These are phyloP conservation scores for Noctuana brunneofusca DNA, from an alignment of 2,888 invertebrate species.

Conservation along the genomic window DNA sequence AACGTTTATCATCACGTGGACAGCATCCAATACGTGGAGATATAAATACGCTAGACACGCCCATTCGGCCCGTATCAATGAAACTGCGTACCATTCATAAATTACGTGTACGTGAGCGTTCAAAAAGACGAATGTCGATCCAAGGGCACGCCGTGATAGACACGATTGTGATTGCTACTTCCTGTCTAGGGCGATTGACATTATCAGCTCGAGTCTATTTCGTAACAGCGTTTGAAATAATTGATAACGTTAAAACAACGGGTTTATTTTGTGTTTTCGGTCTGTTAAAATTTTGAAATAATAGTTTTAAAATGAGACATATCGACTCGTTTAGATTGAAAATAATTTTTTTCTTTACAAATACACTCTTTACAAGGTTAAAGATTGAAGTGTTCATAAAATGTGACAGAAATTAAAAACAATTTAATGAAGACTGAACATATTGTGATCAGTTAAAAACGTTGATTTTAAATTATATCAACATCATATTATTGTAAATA, in stretches of 20 bases:
- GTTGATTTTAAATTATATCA: too few species aligned
- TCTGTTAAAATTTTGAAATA: not conserved
- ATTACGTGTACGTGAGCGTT: slow-evolving; percentile 50
- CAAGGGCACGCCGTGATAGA: slow-evolving; percentile 46
- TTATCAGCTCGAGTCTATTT: slow-evolving; percentile 22
- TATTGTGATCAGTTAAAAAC: too few species aligned
- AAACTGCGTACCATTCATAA: slow-evolving; percentile 68
- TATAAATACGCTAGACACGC: slow-evolving; percentile 58
- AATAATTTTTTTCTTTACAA: too few species aligned
- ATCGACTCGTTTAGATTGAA: too few species aligned
- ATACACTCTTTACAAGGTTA: too few species aligned
- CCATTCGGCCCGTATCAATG: slow-evolving; percentile 58
- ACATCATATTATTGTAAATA: too few species aligned
- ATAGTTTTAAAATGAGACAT: too few species aligned
- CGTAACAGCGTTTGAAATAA: slow-evolving; percentile 11
- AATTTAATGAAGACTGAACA: too few species aligned
- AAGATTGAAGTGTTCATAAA: too few species aligned
- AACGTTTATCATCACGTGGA: slow-evolving; percentile 40
- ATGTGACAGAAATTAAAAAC: too few species aligned
- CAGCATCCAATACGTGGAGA: slow-evolving; percentile 41
- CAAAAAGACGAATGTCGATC: slow-evolving; percentile 55
- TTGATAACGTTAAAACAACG: not conserved
- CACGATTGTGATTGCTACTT: slow-evolving; percentile 29
- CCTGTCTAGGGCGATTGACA: slow-evolving; percentile 26
- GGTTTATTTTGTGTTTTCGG: not conserved